phyloP scores from a whole-genome alignment of 2,888 invertebrate species.

The Coleophora deauratella region DNA sequence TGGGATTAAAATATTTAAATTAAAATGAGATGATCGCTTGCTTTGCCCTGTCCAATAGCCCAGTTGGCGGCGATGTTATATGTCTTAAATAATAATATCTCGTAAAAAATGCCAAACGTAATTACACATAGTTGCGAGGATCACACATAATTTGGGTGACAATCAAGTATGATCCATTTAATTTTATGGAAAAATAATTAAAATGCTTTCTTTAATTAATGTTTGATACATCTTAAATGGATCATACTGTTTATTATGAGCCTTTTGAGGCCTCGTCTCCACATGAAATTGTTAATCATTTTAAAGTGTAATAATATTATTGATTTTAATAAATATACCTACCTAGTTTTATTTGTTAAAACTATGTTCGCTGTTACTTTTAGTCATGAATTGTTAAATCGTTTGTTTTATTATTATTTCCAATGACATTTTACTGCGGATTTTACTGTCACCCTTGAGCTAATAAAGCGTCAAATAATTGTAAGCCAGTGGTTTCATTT shows the following conservation, averaged over 20 bases:
- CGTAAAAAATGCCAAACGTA: constrained; percentile 50
- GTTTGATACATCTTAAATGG: constrained; percentile 14
- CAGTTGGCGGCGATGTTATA: too few species aligned
- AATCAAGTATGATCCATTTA: constrained; percentile 34
- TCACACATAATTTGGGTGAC: constrained; percentile 43
- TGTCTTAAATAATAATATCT: too few species aligned
- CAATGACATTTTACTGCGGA: constrained; percentile 68
- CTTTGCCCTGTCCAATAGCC: too few species aligned
- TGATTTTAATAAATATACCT: constrained; percentile 15
- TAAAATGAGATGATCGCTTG: neutral
- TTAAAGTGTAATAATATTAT: too few species aligned
- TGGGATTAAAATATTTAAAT: constrained; percentile 35
- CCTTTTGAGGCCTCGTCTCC: neutral
- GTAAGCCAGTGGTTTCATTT: constrained; percentile 57
- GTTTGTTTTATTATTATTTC: constrained; percentile 70
- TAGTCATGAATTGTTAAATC: constrained; percentile 72
- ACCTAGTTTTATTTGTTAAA: constrained; percentile 65
- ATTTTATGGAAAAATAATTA: constrained; percentile 14
- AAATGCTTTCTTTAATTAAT: too few species aligned
- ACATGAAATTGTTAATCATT: constrained; percentile 42
- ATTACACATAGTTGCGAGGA: constrained; percentile 29
- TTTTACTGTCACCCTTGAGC: constrained; percentile 68
- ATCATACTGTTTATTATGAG: constrained; percentile 6
- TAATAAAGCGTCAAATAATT: constrained; percentile 70
- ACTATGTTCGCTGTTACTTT: constrained; percentile 67